Conservation (phyloP, 2,888 invertebrate genomes). For the Mythimna lalbum region DNA sequence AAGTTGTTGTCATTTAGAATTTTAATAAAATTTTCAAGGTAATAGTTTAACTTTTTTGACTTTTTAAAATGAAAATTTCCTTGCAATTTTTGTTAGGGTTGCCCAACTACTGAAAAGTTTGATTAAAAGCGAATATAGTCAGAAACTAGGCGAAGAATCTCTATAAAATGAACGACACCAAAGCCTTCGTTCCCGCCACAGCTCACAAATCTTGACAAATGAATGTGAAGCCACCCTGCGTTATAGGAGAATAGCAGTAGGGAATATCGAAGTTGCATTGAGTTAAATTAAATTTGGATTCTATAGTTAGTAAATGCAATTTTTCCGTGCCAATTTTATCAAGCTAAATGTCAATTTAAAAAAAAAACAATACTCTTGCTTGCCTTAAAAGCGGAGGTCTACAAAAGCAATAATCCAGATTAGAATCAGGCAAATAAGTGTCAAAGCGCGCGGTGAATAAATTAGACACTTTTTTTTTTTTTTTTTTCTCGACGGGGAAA, state of each 20-base stretch:
- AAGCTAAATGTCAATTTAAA: not conserved
- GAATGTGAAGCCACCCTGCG: no score
- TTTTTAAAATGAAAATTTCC: no score
- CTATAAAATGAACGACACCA: not conserved
- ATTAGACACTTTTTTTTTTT: no score
- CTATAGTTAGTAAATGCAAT: no score
- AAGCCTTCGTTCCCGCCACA: not conserved
- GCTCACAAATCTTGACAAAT: not conserved
- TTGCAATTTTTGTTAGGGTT: not conserved
- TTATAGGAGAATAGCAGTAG: not conserved
- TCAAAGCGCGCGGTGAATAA: slow-evolving; percentile 18
- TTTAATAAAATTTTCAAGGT: no score
- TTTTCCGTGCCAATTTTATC: not conserved
- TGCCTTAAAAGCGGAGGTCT: not conserved
- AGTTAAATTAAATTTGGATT: no score
- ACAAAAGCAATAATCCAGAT: slow-evolving; percentile 23
- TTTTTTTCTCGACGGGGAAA: no score
- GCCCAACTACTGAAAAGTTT: not conserved
- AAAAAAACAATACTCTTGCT: not conserved
- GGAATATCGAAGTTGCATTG: not conserved
- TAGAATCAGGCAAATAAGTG: slow-evolving; percentile 8
- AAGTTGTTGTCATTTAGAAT: no score
- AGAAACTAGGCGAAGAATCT: not conserved
- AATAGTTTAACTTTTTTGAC: no score
- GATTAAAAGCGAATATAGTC: not conserved